Evolutionary conservation across 2,113 vertebrate genomes (phyloP).

Genomic region (Tenrec ecaudatus): DNA sequence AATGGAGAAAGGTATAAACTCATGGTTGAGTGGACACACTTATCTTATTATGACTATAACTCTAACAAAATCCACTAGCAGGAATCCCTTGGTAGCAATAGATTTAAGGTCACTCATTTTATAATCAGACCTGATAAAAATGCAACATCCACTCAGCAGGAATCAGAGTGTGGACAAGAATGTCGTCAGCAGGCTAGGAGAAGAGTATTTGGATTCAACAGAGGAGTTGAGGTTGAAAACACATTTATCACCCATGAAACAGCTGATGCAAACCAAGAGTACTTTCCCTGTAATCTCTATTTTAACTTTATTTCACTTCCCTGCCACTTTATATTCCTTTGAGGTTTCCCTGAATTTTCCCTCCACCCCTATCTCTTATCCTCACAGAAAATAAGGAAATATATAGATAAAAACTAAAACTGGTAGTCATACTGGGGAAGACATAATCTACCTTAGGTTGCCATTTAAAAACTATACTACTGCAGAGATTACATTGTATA

Average conservation of each 20-base stretch:
- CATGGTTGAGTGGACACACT: slow-evolving; percentile 30
- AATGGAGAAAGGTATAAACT: slow-evolving; percentile 54
- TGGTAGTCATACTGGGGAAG: slow-evolving; percentile 52
- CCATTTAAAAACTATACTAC: slow-evolving; percentile 73
- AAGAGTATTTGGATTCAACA: slow-evolving; percentile 45
- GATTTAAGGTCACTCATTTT: slow-evolving; percentile 70
- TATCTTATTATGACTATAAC: slow-evolving; percentile 47
- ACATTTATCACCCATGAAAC: slow-evolving; percentile 34
- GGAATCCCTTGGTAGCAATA: slow-evolving; percentile 17
- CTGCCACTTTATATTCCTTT: slow-evolving; percentile 51
- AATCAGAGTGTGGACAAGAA: slow-evolving; percentile 30
- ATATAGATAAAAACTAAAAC: slow-evolving; percentile 52
- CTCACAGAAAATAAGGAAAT: slow-evolving; percentile 44
- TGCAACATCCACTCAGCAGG: slow-evolving; percentile 50
- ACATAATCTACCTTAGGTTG: slow-evolving; percentile 77
- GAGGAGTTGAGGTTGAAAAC: slow-evolving; percentile 57
- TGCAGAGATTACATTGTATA: slow-evolving; percentile 71
- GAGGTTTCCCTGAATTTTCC: slow-evolving; percentile 53
- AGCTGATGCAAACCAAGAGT: slow-evolving; percentile 48
- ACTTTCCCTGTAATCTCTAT: slow-evolving; percentile 49
- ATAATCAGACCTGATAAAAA: slow-evolving; percentile 64
- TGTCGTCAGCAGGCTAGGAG: slow-evolving; percentile 14
- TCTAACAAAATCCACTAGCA: slow-evolving; percentile 54
- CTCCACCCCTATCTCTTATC: slow-evolving; percentile 63
- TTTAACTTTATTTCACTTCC: slow-evolving; percentile 15